These are phyloP conservation scores for Camelus dromedarius DNA, from an alignment of 2,113 vertebrate species.

Conservation along the genomic window DNA sequence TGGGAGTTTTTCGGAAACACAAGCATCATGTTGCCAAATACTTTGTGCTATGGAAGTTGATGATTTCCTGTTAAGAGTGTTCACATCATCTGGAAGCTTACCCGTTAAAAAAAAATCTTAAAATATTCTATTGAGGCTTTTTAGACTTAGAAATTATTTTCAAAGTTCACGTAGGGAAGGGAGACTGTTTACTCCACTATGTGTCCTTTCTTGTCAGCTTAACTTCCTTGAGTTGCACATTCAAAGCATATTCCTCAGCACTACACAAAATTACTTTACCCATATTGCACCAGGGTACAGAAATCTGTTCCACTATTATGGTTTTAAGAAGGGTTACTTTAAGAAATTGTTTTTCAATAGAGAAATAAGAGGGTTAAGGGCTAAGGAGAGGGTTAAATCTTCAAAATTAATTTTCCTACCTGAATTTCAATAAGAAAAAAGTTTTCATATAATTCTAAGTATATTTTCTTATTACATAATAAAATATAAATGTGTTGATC, in stretches of 20 bases:
- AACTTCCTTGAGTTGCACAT: neutral
- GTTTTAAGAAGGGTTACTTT: neutral
- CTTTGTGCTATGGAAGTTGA: neutral
- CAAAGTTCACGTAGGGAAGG: neutral
- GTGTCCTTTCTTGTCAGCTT: neutral
- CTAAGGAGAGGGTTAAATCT: neutral
- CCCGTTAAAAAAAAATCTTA: neutral
- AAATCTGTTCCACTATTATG: neutral
- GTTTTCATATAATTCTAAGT: neutral
- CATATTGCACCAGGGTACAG: neutral
- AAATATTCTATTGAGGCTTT: neutral
- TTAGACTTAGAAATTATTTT: slow-evolving; percentile 42
- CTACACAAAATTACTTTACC: neutral
- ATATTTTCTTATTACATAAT: slow-evolving; percentile 33
- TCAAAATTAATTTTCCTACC: neutral
- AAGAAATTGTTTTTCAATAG: neutral
- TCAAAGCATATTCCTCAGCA: neutral
- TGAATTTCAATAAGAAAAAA: slow-evolving; percentile 11
- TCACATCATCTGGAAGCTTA: slow-evolving; percentile 34
- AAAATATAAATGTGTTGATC: neutral
- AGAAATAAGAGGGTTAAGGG: neutral
- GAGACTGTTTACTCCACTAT: neutral
- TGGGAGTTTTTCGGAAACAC: neutral
- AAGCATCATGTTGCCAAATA: neutral
- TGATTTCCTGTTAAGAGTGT: neutral